Percentiles rank a stretch among this genome's conserved stretches.
Conservation (phyloP, 2,113 vertebrate genomes). For the Clarias gariepinus region DNA sequence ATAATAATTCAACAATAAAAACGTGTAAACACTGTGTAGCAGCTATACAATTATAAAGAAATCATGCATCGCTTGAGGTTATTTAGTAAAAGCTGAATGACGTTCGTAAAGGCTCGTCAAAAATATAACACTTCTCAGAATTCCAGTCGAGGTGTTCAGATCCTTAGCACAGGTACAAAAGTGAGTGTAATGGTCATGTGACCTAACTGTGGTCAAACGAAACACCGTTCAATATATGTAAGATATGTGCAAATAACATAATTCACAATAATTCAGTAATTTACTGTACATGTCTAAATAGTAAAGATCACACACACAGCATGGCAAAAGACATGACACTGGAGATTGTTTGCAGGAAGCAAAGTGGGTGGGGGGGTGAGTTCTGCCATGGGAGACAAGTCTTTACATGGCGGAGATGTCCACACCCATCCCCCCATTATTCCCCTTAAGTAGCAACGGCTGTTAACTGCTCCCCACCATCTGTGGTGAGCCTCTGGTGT, state of each 20-base stretch:
- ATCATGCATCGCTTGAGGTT: not conserved
- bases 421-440: slow-evolving; percentile 41
- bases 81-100: not conserved
- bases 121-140: not conserved
- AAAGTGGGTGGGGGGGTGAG: not conserved
- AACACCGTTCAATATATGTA: not conserved
- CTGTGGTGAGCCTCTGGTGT: slow-evolving; percentile 58
- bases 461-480: slow-evolving; percentile 64
- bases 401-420: slow-evolving; percentile 30
- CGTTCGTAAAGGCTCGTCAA: not conserved
- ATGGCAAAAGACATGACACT: not conserved
- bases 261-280: not conserved
- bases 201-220: not conserved
- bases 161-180: not conserved
- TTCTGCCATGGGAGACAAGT: slow-evolving; percentile 19
- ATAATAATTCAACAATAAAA: too few species aligned
- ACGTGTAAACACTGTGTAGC: too few species aligned
- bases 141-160: not conserved
- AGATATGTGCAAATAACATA: not conserved
- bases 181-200: not conserved
- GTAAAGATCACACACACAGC: not conserved
- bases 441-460: slow-evolving; percentile 50
- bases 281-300: not conserved
- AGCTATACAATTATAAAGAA: too few species aligned
- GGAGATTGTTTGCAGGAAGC: slow-evolving; percentile 1